Conservation (phyloP, 2,888 invertebrate species). For the Neocrepidodera transversa region DNA sequence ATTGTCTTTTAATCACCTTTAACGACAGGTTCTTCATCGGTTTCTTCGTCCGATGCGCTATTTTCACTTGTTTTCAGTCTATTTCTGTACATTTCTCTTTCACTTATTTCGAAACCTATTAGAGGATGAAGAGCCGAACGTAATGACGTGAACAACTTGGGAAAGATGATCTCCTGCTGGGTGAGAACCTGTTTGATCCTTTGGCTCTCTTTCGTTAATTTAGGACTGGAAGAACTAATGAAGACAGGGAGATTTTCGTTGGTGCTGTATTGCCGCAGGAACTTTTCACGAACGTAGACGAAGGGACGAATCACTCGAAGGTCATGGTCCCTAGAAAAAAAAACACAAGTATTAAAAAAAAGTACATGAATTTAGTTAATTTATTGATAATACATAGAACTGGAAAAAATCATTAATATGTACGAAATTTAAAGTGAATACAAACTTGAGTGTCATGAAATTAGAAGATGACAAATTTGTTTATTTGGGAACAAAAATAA, state of each 20-base stretch:
- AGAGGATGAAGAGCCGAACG: constrained; percentile 80
- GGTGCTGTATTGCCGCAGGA: constrained; percentile 76
- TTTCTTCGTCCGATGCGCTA: constrained; percentile 67
- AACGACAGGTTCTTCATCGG: constrained; percentile 72
- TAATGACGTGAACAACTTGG: constrained; percentile 76
- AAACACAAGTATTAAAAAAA: too few relatives aligned
- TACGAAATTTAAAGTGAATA: too few relatives aligned
- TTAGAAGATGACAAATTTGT: too few relatives aligned
- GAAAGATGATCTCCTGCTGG: constrained; percentile 78
- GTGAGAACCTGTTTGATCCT: constrained; percentile 73
- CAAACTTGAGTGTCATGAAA: too few relatives aligned
- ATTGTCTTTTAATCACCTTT: constrained; percentile 53
- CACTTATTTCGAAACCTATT: constrained; percentile 57
- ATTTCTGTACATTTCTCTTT: constrained; percentile 65
- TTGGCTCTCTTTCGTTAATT: constrained; percentile 60
- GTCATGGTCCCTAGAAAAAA: constrained; percentile 72
- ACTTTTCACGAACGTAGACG: constrained; percentile 82
- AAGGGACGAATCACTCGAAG: constrained; percentile 86
- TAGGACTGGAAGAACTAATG: constrained; percentile 48
- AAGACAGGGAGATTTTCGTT: constrained; percentile 74
- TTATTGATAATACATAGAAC: too few relatives aligned
- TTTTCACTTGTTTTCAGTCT: constrained; percentile 68
- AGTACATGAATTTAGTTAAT: too few relatives aligned
- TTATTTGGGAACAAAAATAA: too few relatives aligned
- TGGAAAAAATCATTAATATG: too few relatives aligned